Percentiles rank a stretch among this genome's conserved stretches.
Conservation (phyloP, 2,797 vertebrate genomes). For the Pangasius sanitwongsei region DNA sequence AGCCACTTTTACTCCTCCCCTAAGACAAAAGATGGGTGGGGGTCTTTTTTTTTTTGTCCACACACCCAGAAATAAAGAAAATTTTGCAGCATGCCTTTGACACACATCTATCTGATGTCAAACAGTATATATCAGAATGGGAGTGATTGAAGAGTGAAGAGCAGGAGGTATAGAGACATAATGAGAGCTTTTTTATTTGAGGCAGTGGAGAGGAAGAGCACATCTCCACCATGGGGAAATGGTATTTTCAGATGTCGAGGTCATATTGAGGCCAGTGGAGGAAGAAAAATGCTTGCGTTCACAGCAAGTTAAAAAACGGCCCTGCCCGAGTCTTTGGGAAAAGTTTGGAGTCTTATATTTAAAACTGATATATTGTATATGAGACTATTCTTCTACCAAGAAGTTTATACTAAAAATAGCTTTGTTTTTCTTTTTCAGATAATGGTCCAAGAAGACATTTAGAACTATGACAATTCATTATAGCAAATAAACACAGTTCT, state of each 20-base stretch:
- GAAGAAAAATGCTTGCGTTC: slow-evolving; percentile 38
- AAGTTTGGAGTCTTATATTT: not conserved
- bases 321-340: not conserved
- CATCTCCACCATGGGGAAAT: slow-evolving; percentile 36
- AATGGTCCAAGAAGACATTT: too few species aligned
- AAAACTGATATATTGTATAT: not conserved
- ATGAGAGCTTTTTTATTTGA: slow-evolving; percentile 30
- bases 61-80: slow-evolving; percentile 21
- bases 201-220: slow-evolving; percentile 39
- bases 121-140: not conserved
- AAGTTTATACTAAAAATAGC: not conserved
- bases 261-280: slow-evolving; percentile 38
- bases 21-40: slow-evolving; percentile 35
- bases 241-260: slow-evolving; percentile 40
- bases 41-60: slow-evolving; percentile 17
- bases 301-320: slow-evolving; percentile 37
- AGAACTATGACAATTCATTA: not conserved
- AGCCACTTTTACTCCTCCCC: slow-evolving; percentile 37
- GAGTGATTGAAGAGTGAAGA: slow-evolving; percentile 17
- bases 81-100: slow-evolving; percentile 27
- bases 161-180: slow-evolving; percentile 19
- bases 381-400: not conserved
- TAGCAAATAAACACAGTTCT: not conserved
- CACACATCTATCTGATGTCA: slow-evolving; percentile 25
- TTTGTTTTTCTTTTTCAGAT: not conserved